Evolutionary conservation across 2,113 vertebrate species (phyloP).

Genomic region (Hydropotes inermis): DNA sequence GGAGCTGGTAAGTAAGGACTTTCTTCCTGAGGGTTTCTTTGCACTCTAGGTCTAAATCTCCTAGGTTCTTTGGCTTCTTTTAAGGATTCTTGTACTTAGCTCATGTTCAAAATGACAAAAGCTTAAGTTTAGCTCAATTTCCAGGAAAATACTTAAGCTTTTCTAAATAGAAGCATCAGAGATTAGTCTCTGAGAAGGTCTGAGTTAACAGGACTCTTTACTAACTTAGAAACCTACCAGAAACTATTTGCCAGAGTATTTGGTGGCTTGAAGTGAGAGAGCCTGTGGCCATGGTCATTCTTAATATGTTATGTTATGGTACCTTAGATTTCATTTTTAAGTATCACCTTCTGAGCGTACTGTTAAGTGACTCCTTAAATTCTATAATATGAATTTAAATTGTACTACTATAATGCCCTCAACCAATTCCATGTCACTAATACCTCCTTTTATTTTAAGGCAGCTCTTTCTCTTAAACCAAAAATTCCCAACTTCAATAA

Average conservation of each 20-base stretch:
- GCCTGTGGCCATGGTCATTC: neutral
- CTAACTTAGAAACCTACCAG: neutral
- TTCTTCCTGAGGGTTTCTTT: constrained; percentile 6
- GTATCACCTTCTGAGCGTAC: neutral
- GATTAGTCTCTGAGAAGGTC: neutral
- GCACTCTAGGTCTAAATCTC: neutral
- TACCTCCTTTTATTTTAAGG: constrained; percentile 2
- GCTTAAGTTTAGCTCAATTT: neutral
- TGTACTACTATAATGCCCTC: neutral
- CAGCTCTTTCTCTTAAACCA: neutral
- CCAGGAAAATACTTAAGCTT: neutral
- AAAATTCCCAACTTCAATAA: neutral
- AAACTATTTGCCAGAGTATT: neutral
- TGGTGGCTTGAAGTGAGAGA: neutral
- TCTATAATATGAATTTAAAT: neutral
- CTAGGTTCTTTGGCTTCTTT: neutral
- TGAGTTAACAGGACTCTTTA: neutral
- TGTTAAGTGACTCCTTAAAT: neutral
- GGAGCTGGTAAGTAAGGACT: neutral
- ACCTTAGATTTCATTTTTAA: neutral
- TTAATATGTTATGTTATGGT: neutral
- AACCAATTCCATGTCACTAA: neutral
- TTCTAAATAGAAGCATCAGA: neutral
- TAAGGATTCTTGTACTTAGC: neutral
- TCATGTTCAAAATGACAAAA: neutral